Evolutionary conservation across 2,113 vertebrate species (phyloP), one percentile per base, ranked within the genome.

Genomic region (Notechis scutatus): DNA sequence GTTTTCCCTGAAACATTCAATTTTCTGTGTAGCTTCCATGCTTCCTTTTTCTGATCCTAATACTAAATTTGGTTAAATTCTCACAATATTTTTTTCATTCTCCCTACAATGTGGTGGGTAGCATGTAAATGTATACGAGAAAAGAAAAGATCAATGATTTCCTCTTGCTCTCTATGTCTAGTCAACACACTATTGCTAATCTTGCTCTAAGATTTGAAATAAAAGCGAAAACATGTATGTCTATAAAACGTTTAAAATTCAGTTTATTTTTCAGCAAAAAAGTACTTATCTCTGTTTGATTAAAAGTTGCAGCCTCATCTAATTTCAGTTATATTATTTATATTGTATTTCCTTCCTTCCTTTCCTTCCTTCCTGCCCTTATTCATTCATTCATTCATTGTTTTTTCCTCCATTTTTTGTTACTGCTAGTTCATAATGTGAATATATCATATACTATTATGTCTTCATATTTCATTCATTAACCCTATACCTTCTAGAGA

Each of bases 81-180:
- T 57, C 69, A 39, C 6, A 39, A 74, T 96, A 95, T 92, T 86
- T 29, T 96, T 0, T 0, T 52, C 89, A 81, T 74, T 74, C 15
- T 74, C n/a, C 14, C 64, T 74, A 74, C n/a, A 39, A 5, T 39
- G n/a, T 81, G 69, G 5, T 34, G 64, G 64, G 64, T 81, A 39
- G 69, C 69, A 81, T 81, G 6, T 81, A 89, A 89, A 39, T 9
- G 29, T 23, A 34, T 45, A 12, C 1, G 24, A 45, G 2, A 47
- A 39, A 7, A 42, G 59, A 34, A 42, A 34, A n/a, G 88, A 89
- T 98, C 97, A 97, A 97, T 98, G 97, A 97, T 97, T 97, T 97
- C 97, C 96, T 95, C 96, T 96, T 96, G 97, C 97, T 98, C 96
- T 96, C 97, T 94, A 96, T 97, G 97, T 97, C 96, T 95, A 94